Evolutionary conservation across 2,113 vertebrate species (phyloP).

Genomic region (Sminthopsis crassicaudata): DNA sequence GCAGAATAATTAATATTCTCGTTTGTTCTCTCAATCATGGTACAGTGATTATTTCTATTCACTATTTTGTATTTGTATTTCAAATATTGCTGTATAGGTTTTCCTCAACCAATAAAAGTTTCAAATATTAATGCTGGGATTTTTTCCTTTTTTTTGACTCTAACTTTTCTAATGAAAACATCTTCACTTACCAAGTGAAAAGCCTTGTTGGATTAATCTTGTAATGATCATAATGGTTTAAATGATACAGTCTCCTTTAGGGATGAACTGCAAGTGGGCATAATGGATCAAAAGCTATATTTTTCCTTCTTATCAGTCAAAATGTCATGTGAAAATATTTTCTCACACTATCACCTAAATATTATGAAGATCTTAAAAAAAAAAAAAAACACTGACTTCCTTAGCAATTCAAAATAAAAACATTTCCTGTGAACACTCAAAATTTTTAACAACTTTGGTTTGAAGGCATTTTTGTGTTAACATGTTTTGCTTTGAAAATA

Average conservation of each 20-base stretch:
- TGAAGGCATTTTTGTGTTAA: conserved; percentile 19
- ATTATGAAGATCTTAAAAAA: background rate
- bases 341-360: background rate
- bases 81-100: conserved; percentile 30
- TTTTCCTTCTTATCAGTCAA: background rate
- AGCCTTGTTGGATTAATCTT: conserved; percentile 5
- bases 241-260: background rate
- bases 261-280: background rate
- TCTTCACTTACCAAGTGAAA: conserved; percentile 22
- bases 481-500: conserved; percentile 52
- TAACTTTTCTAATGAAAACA: conserved; percentile 27
- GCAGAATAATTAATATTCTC: background rate
- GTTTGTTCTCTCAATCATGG: conserved; percentile 19
- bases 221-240: background rate
- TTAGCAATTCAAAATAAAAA: conserved; percentile 30
- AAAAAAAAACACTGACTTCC: background rate
- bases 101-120: conserved; percentile 70
- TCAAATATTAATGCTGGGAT: conserved; percentile 36
- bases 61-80: conserved; percentile 37
- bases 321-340: background rate
- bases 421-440: background rate
- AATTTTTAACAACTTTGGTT: conserved; percentile 55
- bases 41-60: background rate
- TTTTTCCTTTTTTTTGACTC: conserved; percentile 57
- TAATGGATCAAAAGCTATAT: background rate